Base-by-base conservation (phyloP, 64 coral and sea anemone genomes). In the Hydrozoanthus tunicans region DNA sequence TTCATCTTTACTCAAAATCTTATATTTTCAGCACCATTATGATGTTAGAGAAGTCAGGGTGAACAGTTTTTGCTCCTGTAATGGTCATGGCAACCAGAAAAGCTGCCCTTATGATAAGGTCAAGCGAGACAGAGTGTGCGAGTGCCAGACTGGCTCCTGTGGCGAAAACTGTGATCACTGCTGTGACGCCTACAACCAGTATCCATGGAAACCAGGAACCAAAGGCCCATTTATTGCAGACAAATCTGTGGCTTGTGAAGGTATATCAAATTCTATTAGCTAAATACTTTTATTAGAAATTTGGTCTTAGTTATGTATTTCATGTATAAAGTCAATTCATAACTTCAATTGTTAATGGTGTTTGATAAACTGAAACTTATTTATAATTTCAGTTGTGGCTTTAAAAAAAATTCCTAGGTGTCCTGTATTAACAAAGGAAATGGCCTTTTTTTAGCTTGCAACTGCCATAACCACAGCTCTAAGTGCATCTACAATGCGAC, bases 401-500 rank as follows among this genome's bases (percentile, higher is more conserved):
- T 20, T 20, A 20, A 20, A 20, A 20, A 20, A 20, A 20, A 20
- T 20, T 20, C 20, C 20, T 20, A 20, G 20, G 9, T 7, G 23
- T 24, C 53, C 20, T 60, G 6, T 4, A 56, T 4, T 32, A 53
- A 56, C 3, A 79, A 24, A 79, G 6, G 15, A 23, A 52, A 58
- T n/a, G 4, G 8, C 53, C 15, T 15, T 11, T 52, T 3, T 76
- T 76, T 76, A 99, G 97, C 77, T 25, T 99, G 97, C 51, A 99
- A 99, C 90, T 99, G 97, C 73, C 94, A 99, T 75, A 71, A 77
- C 64, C 97, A 99, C 59, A 92, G 94, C 56, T 83, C 79, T 10
- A 92, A 92, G 11, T 99, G 97, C 80, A 70, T 86, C 6, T 99
- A 99, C 77, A 96, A 99, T 86, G 91, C 92, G 53, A 99, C 97